phyloP scores from a whole-genome alignment of 2,113 vertebrate species.

The Myotis davidii region DNA sequence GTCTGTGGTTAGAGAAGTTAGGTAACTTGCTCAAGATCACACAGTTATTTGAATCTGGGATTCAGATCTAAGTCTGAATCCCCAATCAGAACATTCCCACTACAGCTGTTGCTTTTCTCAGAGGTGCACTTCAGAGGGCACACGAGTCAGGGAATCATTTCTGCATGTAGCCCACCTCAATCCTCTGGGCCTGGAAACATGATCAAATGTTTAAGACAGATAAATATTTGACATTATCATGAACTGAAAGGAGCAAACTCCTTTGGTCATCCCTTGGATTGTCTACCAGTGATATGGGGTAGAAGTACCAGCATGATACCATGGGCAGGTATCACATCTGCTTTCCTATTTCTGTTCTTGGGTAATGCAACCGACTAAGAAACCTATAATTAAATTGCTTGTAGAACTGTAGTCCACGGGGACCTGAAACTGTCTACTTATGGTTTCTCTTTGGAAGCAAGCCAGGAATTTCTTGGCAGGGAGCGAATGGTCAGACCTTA shows the following conservation, averaged over 20 bases:
- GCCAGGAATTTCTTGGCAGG: constrained; percentile 68
- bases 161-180: not conserved
- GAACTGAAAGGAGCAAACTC: not conserved
- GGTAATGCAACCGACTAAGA: constrained; percentile 18
- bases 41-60: not conserved
- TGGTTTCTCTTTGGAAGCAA: constrained; percentile 68
- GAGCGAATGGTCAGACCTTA: constrained; percentile 66
- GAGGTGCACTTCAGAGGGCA: not conserved
- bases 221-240: not conserved
- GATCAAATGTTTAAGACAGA: constrained; percentile 42
- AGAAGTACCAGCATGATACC: not conserved
- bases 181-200: not conserved
- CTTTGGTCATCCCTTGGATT: not conserved
- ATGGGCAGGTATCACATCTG: not conserved
- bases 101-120: not conserved
- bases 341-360: constrained; percentile 11
- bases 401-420: not conserved
- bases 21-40: constrained; percentile 19
- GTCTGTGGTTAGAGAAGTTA: not conserved
- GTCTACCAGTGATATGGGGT: not conserved
- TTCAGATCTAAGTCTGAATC: not conserved
- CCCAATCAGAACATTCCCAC: not conserved
- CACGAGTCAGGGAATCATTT: not conserved
- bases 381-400: constrained; percentile 33
- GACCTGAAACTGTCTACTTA: constrained; percentile 56